These are phyloP conservation scores for Tridacna gigas DNA, from an alignment of 2,888 invertebrate species.

Conservation along the genomic window DNA sequence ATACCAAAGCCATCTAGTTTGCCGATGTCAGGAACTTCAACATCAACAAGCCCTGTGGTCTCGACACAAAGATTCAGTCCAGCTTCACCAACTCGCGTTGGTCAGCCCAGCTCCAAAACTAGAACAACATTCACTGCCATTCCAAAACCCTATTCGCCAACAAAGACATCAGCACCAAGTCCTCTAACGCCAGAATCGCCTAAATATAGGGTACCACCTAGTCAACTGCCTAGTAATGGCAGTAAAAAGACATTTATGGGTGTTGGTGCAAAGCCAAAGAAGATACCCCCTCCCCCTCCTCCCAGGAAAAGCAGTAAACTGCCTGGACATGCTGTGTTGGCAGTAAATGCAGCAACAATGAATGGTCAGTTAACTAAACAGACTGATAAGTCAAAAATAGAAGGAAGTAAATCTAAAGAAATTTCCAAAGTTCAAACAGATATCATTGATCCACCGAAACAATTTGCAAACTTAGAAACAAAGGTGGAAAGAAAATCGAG, in stretches of 20 bases:
- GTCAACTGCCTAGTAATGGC: conserved; percentile 32
- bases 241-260: conserved; percentile 1
- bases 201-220: conserved; percentile 57
- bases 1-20: conserved; percentile 60
- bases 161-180: conserved; percentile 54
- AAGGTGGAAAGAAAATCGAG: conserved; percentile 64
- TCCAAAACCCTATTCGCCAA: conserved; percentile 62
- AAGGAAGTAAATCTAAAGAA: neutral
- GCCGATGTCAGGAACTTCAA: conserved; percentile 46
- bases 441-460: conserved; percentile 60
- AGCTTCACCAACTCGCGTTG: conserved; percentile 47
- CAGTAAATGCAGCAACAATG: conserved; percentile 60
- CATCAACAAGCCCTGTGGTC: conserved; percentile 18
- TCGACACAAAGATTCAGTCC: conserved; percentile 62
- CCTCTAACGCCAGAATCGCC: conserved; percentile 64
- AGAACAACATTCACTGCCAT: conserved; percentile 58
- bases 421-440: conserved; percentile 23
- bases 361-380: conserved; percentile 55
- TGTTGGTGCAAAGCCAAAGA: conserved; percentile 66
- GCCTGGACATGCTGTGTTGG: conserved; percentile 64
- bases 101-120: conserved; percentile 28
- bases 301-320: conserved; percentile 79
- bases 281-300: conserved; percentile 83
- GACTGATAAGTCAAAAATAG: conserved; percentile 15
- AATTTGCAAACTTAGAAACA: conserved; percentile 60